phyloP scores from a whole-genome alignment of 35 echinoderm and acorn worm genomes.

The Ophioderma brevispina region DNA sequence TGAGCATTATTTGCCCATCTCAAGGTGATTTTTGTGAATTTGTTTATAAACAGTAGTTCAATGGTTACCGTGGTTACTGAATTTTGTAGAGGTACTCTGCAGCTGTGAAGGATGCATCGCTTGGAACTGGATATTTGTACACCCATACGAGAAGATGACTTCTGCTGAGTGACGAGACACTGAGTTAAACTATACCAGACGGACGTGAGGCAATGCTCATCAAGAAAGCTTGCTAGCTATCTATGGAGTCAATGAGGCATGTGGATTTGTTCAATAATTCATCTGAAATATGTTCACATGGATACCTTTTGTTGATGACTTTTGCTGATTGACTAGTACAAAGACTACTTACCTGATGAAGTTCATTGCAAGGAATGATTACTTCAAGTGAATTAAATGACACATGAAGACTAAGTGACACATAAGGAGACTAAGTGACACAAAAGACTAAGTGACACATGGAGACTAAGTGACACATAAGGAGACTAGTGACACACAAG shows the following conservation, averaged over 20 bases:
- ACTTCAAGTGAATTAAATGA: background rate
- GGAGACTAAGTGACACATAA: no score
- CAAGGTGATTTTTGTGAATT: constrained; percentile 6
- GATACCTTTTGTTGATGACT: background rate
- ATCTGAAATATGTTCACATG: constrained; percentile 10
- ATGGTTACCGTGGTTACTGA: background rate
- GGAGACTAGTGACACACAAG: no score
- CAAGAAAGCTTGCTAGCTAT: no score
- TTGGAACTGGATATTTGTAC: background rate
- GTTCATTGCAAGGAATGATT: background rate
- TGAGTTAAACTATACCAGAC: no score
- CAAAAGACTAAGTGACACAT: no score
- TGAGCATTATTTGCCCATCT: constrained; percentile 4
- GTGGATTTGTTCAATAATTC: background rate
- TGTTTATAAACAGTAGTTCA: background rate
- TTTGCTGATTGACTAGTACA: background rate
- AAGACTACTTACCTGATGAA: background rate
- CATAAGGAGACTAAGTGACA: background rate
- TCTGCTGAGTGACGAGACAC: no score
- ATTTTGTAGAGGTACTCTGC: background rate
- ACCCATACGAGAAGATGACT: no score
- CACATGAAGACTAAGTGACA: background rate
- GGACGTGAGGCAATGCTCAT: no score
- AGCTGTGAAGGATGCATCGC: background rate
- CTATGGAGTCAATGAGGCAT: background rate